Conservation (phyloP, 2,888 invertebrate genomes). For the Drosophila flavopinicola region DNA sequence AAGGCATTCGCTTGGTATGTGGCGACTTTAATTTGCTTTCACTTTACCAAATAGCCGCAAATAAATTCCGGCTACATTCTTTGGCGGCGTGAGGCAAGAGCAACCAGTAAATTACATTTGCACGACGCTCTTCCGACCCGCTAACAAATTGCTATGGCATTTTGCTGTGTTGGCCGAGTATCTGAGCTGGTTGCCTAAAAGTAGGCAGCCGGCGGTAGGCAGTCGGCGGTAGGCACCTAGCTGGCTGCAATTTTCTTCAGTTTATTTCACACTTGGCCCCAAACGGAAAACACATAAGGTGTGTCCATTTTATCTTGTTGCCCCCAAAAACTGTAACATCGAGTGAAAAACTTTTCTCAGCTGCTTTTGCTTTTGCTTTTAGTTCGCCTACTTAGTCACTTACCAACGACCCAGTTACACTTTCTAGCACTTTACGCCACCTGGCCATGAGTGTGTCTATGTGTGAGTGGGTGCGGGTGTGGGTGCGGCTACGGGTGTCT, state of each 20-base stretch:
- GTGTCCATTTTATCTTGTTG: slow-evolving; percentile 74
- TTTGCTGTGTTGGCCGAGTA: slow-evolving; percentile 39
- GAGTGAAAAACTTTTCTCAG: slow-evolving; percentile 63
- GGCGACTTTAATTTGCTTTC: slow-evolving; percentile 64
- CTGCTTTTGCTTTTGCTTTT: slow-evolving; percentile 54
- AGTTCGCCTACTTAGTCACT: slow-evolving; percentile 57
- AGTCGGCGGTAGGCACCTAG: slow-evolving; percentile 48
- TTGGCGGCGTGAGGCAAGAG: slow-evolving; percentile 22
- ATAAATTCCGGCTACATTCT: slow-evolving; percentile 66
- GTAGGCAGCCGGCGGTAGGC: slow-evolving; percentile 65
- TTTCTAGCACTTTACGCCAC: slow-evolving; percentile 52
- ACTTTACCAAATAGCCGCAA: slow-evolving; percentile 68
- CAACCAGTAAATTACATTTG: slow-evolving; percentile 75
- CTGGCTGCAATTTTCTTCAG: slow-evolving; percentile 63
- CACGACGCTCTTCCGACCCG: slow-evolving; percentile 59
- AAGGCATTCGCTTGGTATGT: slow-evolving; percentile 16
- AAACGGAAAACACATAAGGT: slow-evolving; percentile 61
- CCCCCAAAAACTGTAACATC: slow-evolving; percentile 46
- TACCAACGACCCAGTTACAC: slow-evolving; percentile 62
- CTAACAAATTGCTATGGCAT: slow-evolving; percentile 74
- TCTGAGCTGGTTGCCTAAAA: slow-evolving; percentile 15
- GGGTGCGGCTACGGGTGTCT: slow-evolving; percentile 10
- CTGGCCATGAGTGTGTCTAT: slow-evolving; percentile 22
- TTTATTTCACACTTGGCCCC: slow-evolving; percentile 71
- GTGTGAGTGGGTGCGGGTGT: neutral